Evolutionary conservation across 2,113 vertebrate species (phyloP).

Genomic region (Petrocephalus zakoni): DNA sequence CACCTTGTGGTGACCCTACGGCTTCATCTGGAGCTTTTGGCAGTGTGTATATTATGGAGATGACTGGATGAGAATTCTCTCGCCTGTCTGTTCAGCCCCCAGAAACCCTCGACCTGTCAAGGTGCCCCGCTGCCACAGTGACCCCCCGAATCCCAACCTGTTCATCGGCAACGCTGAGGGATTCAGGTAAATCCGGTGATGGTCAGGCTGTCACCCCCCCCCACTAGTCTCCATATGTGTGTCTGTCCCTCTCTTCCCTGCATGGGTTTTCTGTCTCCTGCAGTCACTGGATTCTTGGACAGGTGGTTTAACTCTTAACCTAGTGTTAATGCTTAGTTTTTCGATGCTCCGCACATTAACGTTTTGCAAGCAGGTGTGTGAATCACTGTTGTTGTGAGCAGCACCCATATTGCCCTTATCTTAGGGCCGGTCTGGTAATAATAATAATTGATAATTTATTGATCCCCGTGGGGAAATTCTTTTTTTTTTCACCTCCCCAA

Average conservation of each 20-base stretch:
- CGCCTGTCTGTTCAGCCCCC: slow-evolving; percentile 60
- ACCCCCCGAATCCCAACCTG: slow-evolving; percentile 92
- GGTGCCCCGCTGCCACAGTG: slow-evolving; percentile 93
- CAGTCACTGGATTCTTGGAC: slow-evolving; percentile 2
- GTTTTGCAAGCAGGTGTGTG: background rate
- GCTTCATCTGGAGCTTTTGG: background rate
- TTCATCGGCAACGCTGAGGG: slow-evolving; percentile 86
- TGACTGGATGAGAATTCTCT: background rate
- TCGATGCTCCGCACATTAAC: background rate
- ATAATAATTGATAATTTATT: no score
- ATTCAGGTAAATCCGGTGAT: slow-evolving; percentile 73
- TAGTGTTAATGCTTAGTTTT: background rate
- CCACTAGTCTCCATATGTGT: background rate
- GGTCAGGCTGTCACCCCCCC: background rate
- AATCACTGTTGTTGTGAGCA: background rate
- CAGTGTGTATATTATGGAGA: background rate
- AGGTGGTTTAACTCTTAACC: background rate
- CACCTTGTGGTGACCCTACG: background rate
- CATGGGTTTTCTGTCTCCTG: slow-evolving; percentile 12
- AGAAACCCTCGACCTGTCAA: slow-evolving; percentile 94
- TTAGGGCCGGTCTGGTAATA: background rate
- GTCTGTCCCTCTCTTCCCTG: background rate
- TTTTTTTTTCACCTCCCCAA: no score
- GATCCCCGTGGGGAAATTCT: no score
- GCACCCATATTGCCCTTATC: background rate